phyloP scores from a whole-genome alignment of 2,797 vertebrate species.

The Lemur catta region DNA sequence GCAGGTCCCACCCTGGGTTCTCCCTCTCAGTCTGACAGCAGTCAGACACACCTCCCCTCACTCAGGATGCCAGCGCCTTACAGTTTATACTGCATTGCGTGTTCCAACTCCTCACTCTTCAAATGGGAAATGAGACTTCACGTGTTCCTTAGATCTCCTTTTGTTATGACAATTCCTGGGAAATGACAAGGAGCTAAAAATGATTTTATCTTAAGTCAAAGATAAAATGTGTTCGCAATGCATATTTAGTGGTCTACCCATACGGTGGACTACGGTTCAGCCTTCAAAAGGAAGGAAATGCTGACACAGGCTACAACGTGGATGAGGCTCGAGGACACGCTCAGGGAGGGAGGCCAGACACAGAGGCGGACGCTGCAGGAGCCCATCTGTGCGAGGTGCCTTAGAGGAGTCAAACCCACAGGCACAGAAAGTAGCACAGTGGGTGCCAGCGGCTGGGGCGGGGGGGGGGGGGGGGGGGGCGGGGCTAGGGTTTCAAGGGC shows the following conservation, averaged over 20 bases:
- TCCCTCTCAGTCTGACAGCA: background rate
- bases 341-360: background rate
- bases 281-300: background rate
- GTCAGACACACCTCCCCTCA: background rate
- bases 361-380: no score
- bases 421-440: background rate
- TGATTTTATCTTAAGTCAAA: background rate
- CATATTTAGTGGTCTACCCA: no score
- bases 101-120: background rate
- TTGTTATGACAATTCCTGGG: background rate
- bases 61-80: rapidly evolving
- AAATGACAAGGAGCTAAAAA: background rate
- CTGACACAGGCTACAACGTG: rapidly evolving
- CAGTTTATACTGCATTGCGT: background rate
- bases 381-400: background rate
- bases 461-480: no score
- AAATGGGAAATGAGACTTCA: background rate
- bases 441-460: background rate
- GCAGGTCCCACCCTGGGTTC: background rate
- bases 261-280: rapidly evolving
- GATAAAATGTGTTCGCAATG: background rate
- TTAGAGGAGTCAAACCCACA: background rate
- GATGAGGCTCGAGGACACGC: rapidly evolving
- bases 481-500: no score
- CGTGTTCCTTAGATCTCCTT: background rate